Evolutionary conservation across 2,888 invertebrate species (phyloP).

Genomic region (Helobdella robusta): DNA sequence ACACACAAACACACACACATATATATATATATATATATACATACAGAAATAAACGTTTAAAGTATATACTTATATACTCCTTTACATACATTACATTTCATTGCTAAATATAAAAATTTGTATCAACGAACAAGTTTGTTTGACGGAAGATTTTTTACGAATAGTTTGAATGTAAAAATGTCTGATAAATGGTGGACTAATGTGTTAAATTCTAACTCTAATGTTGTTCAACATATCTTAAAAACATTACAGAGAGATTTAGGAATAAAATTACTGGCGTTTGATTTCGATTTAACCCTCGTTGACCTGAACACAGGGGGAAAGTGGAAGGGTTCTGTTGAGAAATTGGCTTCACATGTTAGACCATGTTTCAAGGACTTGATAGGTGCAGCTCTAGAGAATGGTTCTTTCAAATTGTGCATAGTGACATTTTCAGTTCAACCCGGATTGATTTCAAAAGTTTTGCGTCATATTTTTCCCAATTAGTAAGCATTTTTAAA

Average conservation of each 20-base stretch:
- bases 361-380: slow-evolving; percentile 10
- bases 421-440: slow-evolving; percentile 14
- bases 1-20: slow-evolving; percentile 17
- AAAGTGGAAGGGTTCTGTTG: not conserved
- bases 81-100: too few relatives aligned
- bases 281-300: slow-evolving; percentile 10
- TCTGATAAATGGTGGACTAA: slow-evolving; percentile 6
- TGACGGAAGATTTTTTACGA: too few relatives aligned
- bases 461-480: slow-evolving; percentile 1
- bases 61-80: too few relatives aligned
- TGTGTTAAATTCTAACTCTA: slow-evolving; percentile 1
- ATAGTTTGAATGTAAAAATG: too few relatives aligned
- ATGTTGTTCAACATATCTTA: not conserved
- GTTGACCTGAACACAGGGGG: slow-evolving; percentile 9
- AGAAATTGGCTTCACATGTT: slow-evolving; percentile 12
- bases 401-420: not conserved
- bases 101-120: too few relatives aligned
- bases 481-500: not conserved
- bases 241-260: not conserved
- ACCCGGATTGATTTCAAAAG: not conserved
- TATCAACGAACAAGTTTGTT: too few relatives aligned
- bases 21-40: slow-evolving; percentile 25
- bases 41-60: slow-evolving; percentile 5
- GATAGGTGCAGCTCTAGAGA: not conserved
- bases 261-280: slow-evolving; percentile 9